These are phyloP conservation scores for Numenius arquata DNA, from an alignment of 2,113 vertebrate species.

Conservation along the genomic window DNA sequence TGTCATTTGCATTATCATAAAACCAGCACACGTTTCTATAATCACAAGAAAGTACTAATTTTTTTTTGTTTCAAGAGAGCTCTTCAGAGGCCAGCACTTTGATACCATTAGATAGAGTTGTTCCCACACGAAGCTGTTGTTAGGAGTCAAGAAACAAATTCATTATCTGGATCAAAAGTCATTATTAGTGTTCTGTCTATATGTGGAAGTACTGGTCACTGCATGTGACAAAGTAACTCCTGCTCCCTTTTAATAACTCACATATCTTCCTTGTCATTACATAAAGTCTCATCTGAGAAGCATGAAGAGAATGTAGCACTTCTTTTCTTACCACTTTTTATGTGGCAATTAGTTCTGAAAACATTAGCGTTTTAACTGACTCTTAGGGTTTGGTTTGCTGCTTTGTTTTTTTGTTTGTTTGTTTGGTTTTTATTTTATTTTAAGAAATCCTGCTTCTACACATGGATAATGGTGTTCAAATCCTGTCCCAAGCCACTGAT, in stretches of 20 bases:
- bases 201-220: not conserved
- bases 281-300: not conserved
- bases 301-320: not conserved
- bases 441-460: not conserved
- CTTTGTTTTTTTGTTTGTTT: not conserved
- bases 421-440: not conserved
- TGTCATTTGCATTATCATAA: not conserved
- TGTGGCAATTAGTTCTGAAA: not conserved
- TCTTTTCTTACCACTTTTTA: not conserved
- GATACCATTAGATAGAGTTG: not conserved
- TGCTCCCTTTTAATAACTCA: not conserved
- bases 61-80: not conserved
- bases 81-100: not conserved
- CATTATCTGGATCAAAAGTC: not conserved
- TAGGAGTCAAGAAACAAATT: not conserved
- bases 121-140: not conserved
- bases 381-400: not conserved
- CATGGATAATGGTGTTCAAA: not conserved
- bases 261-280: not conserved
- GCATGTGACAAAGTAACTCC: not conserved
- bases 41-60: not conserved
- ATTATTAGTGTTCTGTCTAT: not conserved
- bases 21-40: not conserved
- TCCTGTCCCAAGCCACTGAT: not conserved
- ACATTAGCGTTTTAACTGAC: not conserved